Percentiles rank a stretch among this genome's conserved stretches.
Evolutionary conservation across 1,140 invertebrate genomes (phyloP).

Genomic region (Drosophila pectinifera): DNA sequence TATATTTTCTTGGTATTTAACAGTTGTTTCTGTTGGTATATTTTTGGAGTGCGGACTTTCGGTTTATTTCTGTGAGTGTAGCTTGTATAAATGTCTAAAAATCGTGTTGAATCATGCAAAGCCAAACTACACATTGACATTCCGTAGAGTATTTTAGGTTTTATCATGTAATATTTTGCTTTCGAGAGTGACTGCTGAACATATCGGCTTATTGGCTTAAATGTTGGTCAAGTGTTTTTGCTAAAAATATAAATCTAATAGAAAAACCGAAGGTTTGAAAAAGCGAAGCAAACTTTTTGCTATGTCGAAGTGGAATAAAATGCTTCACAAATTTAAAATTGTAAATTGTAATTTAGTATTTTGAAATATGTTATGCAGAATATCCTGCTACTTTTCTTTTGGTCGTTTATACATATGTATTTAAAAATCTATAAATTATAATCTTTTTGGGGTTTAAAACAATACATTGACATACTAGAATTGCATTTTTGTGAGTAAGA

Average conservation of each 20-base stretch:
- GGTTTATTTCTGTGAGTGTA: conserved; percentile 59
- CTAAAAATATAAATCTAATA: neutral
- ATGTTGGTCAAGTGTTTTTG: conserved; percentile 10
- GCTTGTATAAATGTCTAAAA: conserved; percentile 11
- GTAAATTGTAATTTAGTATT: no score
- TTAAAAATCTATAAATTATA: no score
- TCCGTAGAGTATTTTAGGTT: neutral
- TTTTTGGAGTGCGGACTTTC: conserved; percentile 62
- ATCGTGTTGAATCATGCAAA: conserved; percentile 33
- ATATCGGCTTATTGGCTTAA: conserved; percentile 26
- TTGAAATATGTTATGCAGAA: no score
- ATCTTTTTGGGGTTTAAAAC: no score
- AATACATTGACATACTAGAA: no score
- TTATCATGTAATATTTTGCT: conserved; percentile 6
- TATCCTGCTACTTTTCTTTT: no score
- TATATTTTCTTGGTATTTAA: conserved; percentile 33
- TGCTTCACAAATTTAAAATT: neutral
- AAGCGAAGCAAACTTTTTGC: neutral
- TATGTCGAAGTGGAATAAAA: neutral
- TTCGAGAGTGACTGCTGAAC: conserved; percentile 41
- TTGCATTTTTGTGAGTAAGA: no score
- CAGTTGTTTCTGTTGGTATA: conserved; percentile 64
- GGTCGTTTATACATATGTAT: no score
- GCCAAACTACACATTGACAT: conserved; percentile 33
- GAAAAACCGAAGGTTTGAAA: neutral